These are phyloP conservation scores for Mycalesis mineus DNA, from an alignment of 2,888 invertebrate species.

Conservation along the genomic window DNA sequence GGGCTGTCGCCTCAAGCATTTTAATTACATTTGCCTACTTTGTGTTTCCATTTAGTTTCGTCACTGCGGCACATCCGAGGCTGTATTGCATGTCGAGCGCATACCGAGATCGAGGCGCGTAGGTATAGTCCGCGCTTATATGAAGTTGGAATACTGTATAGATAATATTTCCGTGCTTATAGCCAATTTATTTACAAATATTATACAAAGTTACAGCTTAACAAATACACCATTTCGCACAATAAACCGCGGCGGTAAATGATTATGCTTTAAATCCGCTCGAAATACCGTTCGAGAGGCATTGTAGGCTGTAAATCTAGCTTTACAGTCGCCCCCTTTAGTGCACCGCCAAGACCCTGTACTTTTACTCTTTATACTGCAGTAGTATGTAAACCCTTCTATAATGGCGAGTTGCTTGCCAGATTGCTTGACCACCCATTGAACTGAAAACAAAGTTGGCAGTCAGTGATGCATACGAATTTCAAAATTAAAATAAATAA, in stretches of 20 bases:
- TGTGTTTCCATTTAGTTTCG: too few relatives aligned
- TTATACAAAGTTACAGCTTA: conserved; percentile 8
- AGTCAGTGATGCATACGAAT: not conserved
- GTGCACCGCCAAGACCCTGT: conserved; percentile 34
- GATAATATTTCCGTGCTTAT: too few relatives aligned
- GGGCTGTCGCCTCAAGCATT: too few relatives aligned
- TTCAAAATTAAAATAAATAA: too few relatives aligned
- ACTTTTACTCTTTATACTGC: conserved; percentile 15
- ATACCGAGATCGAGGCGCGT: too few relatives aligned
- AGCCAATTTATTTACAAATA: too few relatives aligned
- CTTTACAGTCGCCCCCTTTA: conserved; percentile 29
- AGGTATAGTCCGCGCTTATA: too few relatives aligned
- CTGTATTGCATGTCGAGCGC: too few relatives aligned
- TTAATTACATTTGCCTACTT: too few relatives aligned
- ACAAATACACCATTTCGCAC: conserved; percentile 21
- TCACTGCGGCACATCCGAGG: too few relatives aligned
- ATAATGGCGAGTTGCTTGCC: conserved; percentile 39
- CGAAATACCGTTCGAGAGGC: conserved; percentile 1
- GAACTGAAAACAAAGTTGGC: conserved; percentile 26
- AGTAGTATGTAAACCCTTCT: conserved; percentile 41
- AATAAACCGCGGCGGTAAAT: conserved; percentile 20
- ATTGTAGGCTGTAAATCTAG: conserved; percentile 22
- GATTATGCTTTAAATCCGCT: conserved; percentile 16
- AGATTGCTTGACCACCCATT: conserved; percentile 32
- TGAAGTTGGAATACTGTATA: too few relatives aligned